Percentiles rank a stretch among this genome's conserved stretches.
Evolutionary conservation across 2,888 invertebrate species (phyloP).

Genomic region (Drosophila birchii): DNA sequence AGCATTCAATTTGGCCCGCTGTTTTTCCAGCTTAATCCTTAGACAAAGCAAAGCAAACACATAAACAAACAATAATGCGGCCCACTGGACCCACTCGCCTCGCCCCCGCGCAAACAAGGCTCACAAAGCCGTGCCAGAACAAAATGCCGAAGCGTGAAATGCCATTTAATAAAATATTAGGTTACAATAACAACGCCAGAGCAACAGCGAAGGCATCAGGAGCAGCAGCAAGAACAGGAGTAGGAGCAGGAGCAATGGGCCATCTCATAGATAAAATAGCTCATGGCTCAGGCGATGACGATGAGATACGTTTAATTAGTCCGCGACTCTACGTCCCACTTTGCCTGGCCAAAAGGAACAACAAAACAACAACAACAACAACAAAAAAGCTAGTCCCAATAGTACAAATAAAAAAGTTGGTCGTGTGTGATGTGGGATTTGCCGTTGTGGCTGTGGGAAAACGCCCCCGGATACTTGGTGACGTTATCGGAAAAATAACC

Average conservation of each 20-base stretch:
- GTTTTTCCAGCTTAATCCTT: conserved; percentile 68
- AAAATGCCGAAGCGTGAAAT: conserved; percentile 64
- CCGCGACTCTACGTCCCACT: conserved; percentile 49
- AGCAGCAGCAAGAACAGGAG: neutral
- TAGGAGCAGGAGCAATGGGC: conserved; percentile 40
- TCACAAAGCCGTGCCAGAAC: conserved; percentile 30
- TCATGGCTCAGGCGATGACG: conserved; percentile 52
- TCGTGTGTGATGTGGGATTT: conserved; percentile 19
- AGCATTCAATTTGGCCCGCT: conserved; percentile 63
- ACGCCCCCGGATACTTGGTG: conserved; percentile 6
- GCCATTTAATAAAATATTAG: conserved; percentile 69
- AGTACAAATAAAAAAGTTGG: conserved; percentile 11
- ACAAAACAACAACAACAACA: neutral
- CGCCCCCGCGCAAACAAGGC: conserved; percentile 19
- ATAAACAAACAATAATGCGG: conserved; percentile 53
- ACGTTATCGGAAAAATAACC: conserved; percentile 26
- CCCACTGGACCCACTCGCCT: conserved; percentile 13
- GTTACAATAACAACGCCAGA: conserved; percentile 56
- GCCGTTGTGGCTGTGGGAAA: neutral
- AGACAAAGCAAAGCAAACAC: conserved; percentile 64
- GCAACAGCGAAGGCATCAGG: conserved; percentile 16
- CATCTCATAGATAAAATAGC: conserved; percentile 68
- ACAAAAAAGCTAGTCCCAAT: neutral
- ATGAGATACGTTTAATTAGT: conserved; percentile 75
- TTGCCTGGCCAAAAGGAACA: neutral